These are phyloP conservation scores for Coptodon rendalli DNA, from an alignment of 2,113 vertebrate genomes.

Conservation along the genomic window DNA sequence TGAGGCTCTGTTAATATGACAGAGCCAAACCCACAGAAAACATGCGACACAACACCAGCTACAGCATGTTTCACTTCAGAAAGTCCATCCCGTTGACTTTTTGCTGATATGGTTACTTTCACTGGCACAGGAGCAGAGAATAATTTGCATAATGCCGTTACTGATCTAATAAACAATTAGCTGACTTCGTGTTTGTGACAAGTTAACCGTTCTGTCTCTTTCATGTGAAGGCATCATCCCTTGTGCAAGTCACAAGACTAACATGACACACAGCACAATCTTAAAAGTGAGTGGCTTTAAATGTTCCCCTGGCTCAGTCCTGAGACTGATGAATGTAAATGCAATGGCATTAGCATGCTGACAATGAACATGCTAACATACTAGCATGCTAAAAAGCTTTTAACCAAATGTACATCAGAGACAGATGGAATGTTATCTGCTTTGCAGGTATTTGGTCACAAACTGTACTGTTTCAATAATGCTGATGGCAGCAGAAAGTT, in stretches of 20 bases:
- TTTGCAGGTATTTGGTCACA: not conserved
- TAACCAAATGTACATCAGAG: not conserved
- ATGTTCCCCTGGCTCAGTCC: not conserved
- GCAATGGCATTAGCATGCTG: not conserved
- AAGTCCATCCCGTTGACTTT: not conserved
- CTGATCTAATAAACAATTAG: not conserved
- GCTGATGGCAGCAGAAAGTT: not conserved
- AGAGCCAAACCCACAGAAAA: not conserved
- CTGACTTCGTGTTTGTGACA: not conserved
- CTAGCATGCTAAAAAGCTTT: not conserved
- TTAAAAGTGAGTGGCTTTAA: not conserved
- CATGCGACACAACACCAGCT: not conserved
- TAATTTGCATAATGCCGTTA: not conserved
- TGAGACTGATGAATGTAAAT: not conserved
- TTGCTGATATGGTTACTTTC: not conserved
- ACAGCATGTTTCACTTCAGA: not conserved
- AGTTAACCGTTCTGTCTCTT: not conserved
- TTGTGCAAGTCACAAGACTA: not conserved
- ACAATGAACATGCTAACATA: not conserved
- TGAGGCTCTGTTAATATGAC: not conserved
- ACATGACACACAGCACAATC: not conserved
- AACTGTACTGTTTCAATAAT: not conserved
- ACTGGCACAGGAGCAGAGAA: not conserved
- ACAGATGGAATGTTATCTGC: not conserved
- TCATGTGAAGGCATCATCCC: not conserved